Base-by-base conservation (phyloP, 2,113 vertebrate species). In the Tringa solitaria region DNA sequence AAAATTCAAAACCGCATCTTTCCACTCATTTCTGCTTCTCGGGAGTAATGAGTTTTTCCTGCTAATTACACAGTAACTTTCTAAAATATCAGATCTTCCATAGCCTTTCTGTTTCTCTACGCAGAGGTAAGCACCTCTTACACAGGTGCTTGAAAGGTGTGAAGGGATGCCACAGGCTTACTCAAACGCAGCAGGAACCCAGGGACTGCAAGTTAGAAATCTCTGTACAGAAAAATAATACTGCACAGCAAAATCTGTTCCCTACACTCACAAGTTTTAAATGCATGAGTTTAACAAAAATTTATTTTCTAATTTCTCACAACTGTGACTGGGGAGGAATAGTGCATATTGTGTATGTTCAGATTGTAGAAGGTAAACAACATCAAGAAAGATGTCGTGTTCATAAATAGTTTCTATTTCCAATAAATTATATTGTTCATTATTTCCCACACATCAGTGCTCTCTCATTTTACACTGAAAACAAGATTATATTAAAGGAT, bases 161-260 rank as follows among this genome's bases (percentile, higher is more conserved):
- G 3, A 72, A 88, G 19, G 61, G 63, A 84, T 11, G 63, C 6
- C 63, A 28, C 11, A n/a, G 17, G n/a, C 12, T 68, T 20, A 45
- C 11, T 59, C 11, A 51, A 14, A 54, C 17, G 2, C 0, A 1
- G 11, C 4, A 68, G 15, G 24, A 39, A 64, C n/a, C 56, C 54
- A 33, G 43, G 7, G 28, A n/a, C 21, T 17, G 6, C 28, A 86
- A 30, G 43, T 61, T 28, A 72, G 48, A 73, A 48, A 64, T 37
- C 2, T 37, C 57, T 43, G 10, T 27, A 22, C 22, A 56, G 15
- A 30, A 80, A 80, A 81, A 61, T 33, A 76, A 53, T 6, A 57
- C 26, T 30, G 23, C 30, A 53, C 17, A 70, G 45, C 11, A 74
- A 74, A 48, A 67, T 15, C 61, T 54, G 21, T 53, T 72, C 33